Evolutionary conservation across 2,888 invertebrate species (phyloP).

Genomic region (Hemaris fuciformis): DNA sequence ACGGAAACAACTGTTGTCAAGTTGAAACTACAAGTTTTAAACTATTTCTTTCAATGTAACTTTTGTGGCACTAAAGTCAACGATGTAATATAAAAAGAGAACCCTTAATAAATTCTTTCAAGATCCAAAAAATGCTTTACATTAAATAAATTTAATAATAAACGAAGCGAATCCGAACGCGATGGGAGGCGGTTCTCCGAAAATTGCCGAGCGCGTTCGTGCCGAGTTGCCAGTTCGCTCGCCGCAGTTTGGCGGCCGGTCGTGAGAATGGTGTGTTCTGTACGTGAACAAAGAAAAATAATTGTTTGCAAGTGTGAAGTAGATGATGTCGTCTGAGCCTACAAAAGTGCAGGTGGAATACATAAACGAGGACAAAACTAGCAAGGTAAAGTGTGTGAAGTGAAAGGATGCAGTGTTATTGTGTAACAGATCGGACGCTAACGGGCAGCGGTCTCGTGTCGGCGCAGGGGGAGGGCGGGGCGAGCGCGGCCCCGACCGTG

Average conservation of each 20-base stretch:
- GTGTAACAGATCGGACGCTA: conserved; percentile 77
- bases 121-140: conserved; percentile 14
- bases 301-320: conserved; percentile 68
- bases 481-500: conserved; percentile 78
- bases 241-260: conserved; percentile 80
- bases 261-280: conserved; percentile 77
- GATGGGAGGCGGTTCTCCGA: conserved; percentile 81
- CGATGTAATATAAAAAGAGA: neutral
- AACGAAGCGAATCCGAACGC: conserved; percentile 60
- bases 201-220: conserved; percentile 64
- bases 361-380: conserved; percentile 73
- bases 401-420: conserved; percentile 68
- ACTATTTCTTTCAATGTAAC: neutral
- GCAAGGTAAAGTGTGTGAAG: conserved; percentile 69
- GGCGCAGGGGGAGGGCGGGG: conserved; percentile 82
- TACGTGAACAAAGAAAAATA: conserved; percentile 74
- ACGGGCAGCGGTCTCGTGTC: conserved; percentile 77
- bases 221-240: conserved; percentile 68
- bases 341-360: conserved; percentile 76
- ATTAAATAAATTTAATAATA: conserved; percentile 38
- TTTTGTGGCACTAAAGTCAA: neutral
- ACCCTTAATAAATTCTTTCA: neutral
- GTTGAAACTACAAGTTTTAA: conserved; percentile 25
- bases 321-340: conserved; percentile 80
- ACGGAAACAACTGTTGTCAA: conserved; percentile 51